Conservation (phyloP, 2,797 vertebrate species). For the Micropoecilia bifurca region DNA sequence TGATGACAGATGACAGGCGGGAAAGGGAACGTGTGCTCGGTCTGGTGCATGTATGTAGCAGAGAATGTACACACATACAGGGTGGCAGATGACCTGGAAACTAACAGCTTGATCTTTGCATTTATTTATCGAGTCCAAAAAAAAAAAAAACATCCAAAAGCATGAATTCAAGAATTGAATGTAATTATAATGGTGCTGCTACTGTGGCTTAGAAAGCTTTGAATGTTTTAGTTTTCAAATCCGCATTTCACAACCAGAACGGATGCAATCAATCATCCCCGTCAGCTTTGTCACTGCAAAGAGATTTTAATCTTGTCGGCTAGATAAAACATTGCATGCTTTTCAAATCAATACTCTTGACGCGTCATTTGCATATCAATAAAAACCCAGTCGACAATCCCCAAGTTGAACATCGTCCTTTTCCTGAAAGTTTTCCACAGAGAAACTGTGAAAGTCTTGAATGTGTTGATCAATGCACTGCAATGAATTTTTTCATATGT, state of each 20-base stretch:
- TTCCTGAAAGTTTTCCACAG: conserved; percentile 2
- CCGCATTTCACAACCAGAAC: background rate
- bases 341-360: conserved; percentile 21
- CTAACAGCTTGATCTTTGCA: background rate
- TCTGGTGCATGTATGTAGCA: conserved; percentile 18
- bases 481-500: background rate
- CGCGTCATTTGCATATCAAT: conserved; percentile 4
- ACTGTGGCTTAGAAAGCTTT: background rate
- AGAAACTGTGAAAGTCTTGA: background rate
- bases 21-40: conserved; percentile 8
- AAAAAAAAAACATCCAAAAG: background rate
- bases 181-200: background rate
- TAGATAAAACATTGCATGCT: background rate
- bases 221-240: background rate
- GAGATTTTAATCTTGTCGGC: conserved; percentile 2
- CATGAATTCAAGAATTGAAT: background rate
- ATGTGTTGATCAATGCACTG: background rate
- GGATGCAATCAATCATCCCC: background rate
- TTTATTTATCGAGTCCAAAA: background rate
- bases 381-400: background rate
- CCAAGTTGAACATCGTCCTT: background rate
- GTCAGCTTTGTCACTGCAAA: background rate
- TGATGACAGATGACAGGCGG: conserved; percentile 42
- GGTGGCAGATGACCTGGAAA: conserved; percentile 8
- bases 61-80: conserved; percentile 1